phyloP scores from a whole-genome alignment of 1,140 invertebrate genomes.

The Drosophila bocqueti region DNA sequence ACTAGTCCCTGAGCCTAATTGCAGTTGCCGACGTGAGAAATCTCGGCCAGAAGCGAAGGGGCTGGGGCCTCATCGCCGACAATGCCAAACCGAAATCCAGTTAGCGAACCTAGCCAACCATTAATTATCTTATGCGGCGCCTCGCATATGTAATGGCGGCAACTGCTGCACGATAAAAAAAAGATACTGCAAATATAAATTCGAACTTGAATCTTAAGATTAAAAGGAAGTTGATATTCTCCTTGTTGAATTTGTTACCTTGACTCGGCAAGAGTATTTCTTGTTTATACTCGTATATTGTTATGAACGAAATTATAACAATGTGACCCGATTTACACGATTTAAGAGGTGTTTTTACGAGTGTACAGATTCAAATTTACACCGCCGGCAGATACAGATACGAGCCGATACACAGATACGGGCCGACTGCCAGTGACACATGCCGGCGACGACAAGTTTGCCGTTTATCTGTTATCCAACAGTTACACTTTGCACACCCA shows the following conservation, averaged over 20 bases:
- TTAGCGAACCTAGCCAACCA: conserved; percentile 56
- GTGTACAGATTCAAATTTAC: conserved; percentile 25
- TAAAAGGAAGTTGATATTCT: neutral
- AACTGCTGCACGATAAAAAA: conserved; percentile 2
- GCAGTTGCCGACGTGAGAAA: conserved; percentile 69
- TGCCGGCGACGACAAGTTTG: conserved; percentile 33
- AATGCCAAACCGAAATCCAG: conserved; percentile 69
- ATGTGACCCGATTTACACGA: neutral
- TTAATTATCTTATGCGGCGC: conserved; percentile 61
- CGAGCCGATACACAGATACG: conserved; percentile 29
- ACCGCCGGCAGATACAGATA: conserved; percentile 32
- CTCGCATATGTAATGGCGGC: conserved; percentile 51
- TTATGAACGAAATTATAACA: neutral
- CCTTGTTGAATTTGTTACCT: neutral
- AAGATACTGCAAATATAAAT: neutral
- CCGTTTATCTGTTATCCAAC: conserved; percentile 55
- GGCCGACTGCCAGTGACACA: conserved; percentile 58
- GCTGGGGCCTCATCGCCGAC: conserved; percentile 2
- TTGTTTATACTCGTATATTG: neutral
- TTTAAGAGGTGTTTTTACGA: conserved; percentile 1
- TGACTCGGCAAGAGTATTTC: neutral
- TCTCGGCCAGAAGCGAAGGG: conserved; percentile 35
- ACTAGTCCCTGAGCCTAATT: conserved; percentile 68
- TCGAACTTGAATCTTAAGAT: neutral
- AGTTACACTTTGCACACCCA: conserved; percentile 59